Base-by-base conservation (phyloP, 2,113 vertebrate genomes). In the Tragelaphus buxtoni region DNA sequence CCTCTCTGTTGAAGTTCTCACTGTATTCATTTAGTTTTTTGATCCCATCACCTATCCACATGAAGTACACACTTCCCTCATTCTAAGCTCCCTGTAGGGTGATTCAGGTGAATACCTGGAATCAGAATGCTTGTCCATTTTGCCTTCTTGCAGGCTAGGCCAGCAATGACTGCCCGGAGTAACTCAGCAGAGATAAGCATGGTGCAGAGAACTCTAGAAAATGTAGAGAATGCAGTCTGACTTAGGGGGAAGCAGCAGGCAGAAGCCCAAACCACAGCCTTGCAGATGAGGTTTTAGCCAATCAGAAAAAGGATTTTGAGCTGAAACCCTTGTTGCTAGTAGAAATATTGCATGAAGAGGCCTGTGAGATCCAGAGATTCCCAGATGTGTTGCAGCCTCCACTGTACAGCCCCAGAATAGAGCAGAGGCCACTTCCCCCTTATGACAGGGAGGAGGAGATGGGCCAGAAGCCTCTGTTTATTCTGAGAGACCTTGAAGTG, bases 361-460 rank as follows among this genome's bases (percentile, higher is more conserved):
- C 79, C 80, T 26, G 7, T 28, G 79, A 79, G 18, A 79, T 7
- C 3, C 24, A 90, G 84, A 2, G 74, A 24, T 83, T 42, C 84
- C n/a, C 82, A 35, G 61, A 0, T 30, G 35, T 82, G 82, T 28
- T 0, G 0, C 7, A 30, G 72, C 12, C 4, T 81, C 65, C 0
- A 0, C 24, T 55, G n/a, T 9, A 42, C 9, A 42, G 83, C 0
- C 17, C 56, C 11, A 24, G n/a, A 49, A 28, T 1, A 58, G 22
- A 96, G 8, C 0, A 0, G 7, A 10, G 7, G 18, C n/a, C 51
- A 20, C 0, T 53, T 53, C 1, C 0, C 5, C 6, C 2, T 56
- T 22, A 74, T 22, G 28, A 26, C 4, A 24, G 4, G 1, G 26
- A 6, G 1, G 3, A n/a, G 49, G n/a, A 5, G 16, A 26, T 7